These are phyloP conservation scores for Acipenser transmontanus DNA, from an alignment of 2,797 vertebrate species.

Conservation along the genomic window DNA sequence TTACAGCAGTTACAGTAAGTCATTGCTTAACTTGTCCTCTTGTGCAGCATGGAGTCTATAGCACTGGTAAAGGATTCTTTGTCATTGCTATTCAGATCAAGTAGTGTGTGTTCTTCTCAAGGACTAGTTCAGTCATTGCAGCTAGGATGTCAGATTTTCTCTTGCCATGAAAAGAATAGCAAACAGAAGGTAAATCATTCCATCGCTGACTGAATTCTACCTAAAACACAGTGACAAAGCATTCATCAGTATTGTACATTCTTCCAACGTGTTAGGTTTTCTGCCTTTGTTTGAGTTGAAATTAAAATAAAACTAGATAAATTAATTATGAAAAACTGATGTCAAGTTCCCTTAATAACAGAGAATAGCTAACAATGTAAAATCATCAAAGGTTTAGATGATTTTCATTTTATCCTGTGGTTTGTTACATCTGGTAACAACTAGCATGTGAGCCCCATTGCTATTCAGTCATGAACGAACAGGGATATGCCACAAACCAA, in stretches of 20 bases:
- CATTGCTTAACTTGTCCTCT: neutral
- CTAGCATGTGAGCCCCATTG: too few relatives aligned
- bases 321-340: too few relatives aligned
- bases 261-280: too few relatives aligned
- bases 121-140: slow-evolving; percentile 9
- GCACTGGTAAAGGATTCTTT: neutral
- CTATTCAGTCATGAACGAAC: too few relatives aligned
- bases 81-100: slow-evolving; percentile 11
- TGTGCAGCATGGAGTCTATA: neutral
- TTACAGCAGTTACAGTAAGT: neutral
- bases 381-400: too few relatives aligned
- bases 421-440: too few relatives aligned
- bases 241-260: neutral
- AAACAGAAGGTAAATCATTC: slow-evolving; percentile 3
- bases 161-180: slow-evolving; percentile 4
- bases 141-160: slow-evolving; percentile 7
- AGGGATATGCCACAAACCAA: too few relatives aligned
- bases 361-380: too few relatives aligned
- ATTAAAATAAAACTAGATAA: too few relatives aligned
- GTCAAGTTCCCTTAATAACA: too few relatives aligned
- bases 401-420: too few relatives aligned
- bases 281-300: too few relatives aligned
- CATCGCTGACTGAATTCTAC: neutral
- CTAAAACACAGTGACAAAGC: neutral
- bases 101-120: slow-evolving; percentile 2